Conservation (phyloP, 2,113 vertebrate genomes). For the Nymphicus hollandicus region DNA sequence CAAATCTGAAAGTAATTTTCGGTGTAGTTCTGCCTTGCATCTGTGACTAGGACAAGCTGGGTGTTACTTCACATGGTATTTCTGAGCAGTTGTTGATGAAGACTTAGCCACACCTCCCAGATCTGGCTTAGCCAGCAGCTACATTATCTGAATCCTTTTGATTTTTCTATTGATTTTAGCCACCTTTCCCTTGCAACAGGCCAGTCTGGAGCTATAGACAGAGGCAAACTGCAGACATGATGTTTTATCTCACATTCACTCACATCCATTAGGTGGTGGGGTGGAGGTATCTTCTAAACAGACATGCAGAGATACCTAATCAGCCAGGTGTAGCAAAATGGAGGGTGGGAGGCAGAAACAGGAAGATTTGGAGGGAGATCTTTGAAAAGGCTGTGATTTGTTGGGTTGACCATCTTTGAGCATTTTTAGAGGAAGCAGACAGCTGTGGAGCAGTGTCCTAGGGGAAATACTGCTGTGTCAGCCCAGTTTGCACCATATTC, state of each 20-base stretch:
- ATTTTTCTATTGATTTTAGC: neutral
- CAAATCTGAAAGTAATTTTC: neutral
- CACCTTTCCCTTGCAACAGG: neutral
- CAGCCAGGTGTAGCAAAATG: neutral
- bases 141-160: neutral
- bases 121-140: neutral
- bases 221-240: neutral
- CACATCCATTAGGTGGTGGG: neutral
- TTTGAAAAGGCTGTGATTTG: neutral
- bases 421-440: neutral
- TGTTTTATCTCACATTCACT: rapidly evolving
- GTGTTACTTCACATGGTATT: neutral
- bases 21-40: neutral
- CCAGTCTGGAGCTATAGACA: neutral
- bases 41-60: neutral
- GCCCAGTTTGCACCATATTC: neutral
- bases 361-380: neutral
- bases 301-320: neutral
- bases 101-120: neutral
- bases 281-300: neutral
- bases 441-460: neutral
- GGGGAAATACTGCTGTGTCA: neutral
- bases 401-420: neutral
- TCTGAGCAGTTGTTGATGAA: neutral
- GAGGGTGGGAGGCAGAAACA: neutral